Base-by-base conservation (phyloP, 2,888 invertebrate species). In the Drosophila kanekoi region DNA sequence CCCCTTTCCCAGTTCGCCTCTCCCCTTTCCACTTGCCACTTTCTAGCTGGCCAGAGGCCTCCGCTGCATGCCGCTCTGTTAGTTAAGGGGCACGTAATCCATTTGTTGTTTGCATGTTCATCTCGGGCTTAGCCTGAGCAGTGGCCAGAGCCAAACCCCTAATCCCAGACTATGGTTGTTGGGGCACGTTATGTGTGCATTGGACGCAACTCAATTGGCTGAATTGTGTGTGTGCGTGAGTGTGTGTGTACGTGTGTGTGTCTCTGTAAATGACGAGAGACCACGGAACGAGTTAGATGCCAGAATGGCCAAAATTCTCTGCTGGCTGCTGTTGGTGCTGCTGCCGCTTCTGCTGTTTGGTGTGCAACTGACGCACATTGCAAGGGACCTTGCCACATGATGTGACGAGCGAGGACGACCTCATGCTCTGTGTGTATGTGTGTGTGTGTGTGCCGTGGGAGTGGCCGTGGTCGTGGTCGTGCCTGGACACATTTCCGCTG, bases 401-500 rank as follows among this genome's bases (percentile, higher is more conserved):
- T 71, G 44, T 76, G 56, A 77, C 56, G 56, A 51, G 18, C 48
- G 40, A 63, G 71, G 59, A 66, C 11, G 61, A 43, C 13, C 3
- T 9, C n/a, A 1, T 44, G 10, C 40, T 28, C 1, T 53, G 41
- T 47, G 11, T 59, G 28, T 51, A 9, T 68, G 18, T 56, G 35
- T 47, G 51, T 32, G 44, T 51, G 23, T 18, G 41, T 69, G 59
- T 28, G 28, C 33, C 23, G 53, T 51, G 62, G 79, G 76, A 79
- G 82, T 79, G 76, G 59, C 59, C 35, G 49, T 77, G 73, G 28
- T 35, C 23, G 53, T 54, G 62, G 79, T 72, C 76, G 49, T 77
- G 76, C 48, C 71, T 59, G 81, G 72, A 53, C 83, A 79, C 80
- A 82, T 86, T 88, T 88, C 83, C 83, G 87, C 66, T 84, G 83